Evolutionary conservation across 2,888 invertebrate species (phyloP).

Genomic region (Drosophila limbata): DNA sequence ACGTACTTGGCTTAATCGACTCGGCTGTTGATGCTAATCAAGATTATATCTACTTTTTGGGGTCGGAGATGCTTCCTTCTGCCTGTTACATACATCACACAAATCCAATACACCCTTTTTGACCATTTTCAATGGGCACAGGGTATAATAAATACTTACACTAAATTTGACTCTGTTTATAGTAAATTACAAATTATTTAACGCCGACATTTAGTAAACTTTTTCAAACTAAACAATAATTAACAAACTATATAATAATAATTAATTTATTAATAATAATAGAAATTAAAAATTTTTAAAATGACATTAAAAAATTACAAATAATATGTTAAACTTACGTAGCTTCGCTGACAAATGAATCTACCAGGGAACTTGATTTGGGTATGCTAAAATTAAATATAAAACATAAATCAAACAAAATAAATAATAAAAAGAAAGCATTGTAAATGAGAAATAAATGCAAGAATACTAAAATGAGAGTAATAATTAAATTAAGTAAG

Average conservation of each 20-base stretch:
- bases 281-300: background rate
- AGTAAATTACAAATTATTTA: background rate
- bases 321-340: conserved; percentile 73
- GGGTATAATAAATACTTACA: background rate
- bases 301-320: conserved; percentile 26
- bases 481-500: background rate
- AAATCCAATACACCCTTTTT: no score
- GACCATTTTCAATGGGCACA: no score
- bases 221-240: background rate
- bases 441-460: background rate
- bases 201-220: background rate
- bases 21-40: no score
- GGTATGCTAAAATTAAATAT: conserved; percentile 66
- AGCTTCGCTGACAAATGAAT: conserved; percentile 80
- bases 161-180: background rate
- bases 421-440: background rate
- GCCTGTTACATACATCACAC: no score
- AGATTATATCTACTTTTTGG: no score
- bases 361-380: conserved; percentile 74
- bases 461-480: background rate
- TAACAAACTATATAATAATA: no score
- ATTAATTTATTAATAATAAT: background rate
- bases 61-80: no score
- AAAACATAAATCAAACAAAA: conserved; percentile 29
- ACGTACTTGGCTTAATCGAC: no score